phyloP scores from a whole-genome alignment of 2,113 vertebrate species.

The Centropristis striata region DNA sequence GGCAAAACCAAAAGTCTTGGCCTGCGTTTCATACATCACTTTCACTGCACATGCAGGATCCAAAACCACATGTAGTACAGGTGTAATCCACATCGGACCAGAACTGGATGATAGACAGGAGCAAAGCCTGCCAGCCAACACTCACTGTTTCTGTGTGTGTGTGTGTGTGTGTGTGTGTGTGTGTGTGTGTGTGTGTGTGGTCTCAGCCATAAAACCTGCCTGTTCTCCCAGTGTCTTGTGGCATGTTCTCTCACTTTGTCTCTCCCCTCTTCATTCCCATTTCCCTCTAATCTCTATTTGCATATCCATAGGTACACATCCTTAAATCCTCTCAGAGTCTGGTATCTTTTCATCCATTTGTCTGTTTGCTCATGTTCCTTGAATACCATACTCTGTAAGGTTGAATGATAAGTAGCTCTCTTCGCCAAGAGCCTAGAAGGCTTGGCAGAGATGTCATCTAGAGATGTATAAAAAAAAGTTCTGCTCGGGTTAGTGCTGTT shows the following conservation, averaged over 20 bases:
- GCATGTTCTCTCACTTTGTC: conserved; percentile 24
- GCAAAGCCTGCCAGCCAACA: conserved; percentile 26
- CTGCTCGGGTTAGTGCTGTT: conserved; percentile 36
- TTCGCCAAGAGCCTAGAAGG: conserved; percentile 13
- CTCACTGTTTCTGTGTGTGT: neutral
- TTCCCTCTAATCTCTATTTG: conserved; percentile 31
- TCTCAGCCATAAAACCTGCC: conserved; percentile 27
- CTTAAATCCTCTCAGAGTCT: conserved; percentile 18
- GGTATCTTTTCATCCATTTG: conserved; percentile 46
- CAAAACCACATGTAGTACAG: conserved; percentile 65
- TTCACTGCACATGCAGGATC: neutral
- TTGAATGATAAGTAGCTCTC: conserved; percentile 43
- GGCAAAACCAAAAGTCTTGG: neutral
- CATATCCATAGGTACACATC: conserved; percentile 46
- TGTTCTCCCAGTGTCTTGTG: conserved; percentile 38
- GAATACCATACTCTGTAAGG: conserved; percentile 17
- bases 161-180: neutral
- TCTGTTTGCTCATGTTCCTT: conserved; percentile 39
- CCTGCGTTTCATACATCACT: neutral
- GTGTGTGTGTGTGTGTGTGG: neutral
- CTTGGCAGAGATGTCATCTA: conserved; percentile 34
- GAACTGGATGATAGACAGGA: conserved; percentile 46
- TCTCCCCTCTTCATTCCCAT: conserved; percentile 10
- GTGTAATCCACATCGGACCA: conserved; percentile 73
- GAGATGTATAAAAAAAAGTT: conserved; percentile 42